Evolutionary conservation across 2,113 vertebrate species (phyloP).

Genomic region (Gallinago media): DNA sequence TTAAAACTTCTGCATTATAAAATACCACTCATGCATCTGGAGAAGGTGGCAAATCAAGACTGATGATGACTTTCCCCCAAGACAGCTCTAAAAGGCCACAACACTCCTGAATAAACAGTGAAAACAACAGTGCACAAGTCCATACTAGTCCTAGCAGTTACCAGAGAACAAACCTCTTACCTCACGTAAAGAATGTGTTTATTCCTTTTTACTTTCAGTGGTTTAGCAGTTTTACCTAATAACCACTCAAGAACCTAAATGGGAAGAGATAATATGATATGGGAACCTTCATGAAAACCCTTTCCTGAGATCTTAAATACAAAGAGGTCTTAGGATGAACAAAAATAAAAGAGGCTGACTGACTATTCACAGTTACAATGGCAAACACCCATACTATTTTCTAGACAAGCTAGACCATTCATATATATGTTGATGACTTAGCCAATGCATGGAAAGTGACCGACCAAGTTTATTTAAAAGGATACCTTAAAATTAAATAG

Average conservation of each 20-base stretch:
- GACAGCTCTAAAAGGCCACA: not conserved
- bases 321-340: not conserved
- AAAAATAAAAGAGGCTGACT: not conserved
- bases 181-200: not conserved
- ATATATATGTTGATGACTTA: not conserved
- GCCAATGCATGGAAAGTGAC: accelerated
- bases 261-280: not conserved
- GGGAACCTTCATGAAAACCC: not conserved
- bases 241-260: not conserved
- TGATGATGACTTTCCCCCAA: not conserved
- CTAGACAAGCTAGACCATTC: not conserved
- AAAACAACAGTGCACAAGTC: not conserved
- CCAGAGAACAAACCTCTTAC: not conserved
- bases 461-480: not conserved
- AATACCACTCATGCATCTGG: not conserved
- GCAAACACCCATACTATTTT: not conserved
- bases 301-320: not conserved
- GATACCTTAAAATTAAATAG: not conserved
- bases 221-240: not conserved
- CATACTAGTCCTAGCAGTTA: not conserved
- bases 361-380: not conserved
- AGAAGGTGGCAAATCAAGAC: not conserved
- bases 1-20: not conserved
- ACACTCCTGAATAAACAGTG: not conserved
- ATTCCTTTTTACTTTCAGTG: not conserved